phyloP scores from a whole-genome alignment of 2,797 vertebrate genomes.

The Sebastes nivosus region DNA sequence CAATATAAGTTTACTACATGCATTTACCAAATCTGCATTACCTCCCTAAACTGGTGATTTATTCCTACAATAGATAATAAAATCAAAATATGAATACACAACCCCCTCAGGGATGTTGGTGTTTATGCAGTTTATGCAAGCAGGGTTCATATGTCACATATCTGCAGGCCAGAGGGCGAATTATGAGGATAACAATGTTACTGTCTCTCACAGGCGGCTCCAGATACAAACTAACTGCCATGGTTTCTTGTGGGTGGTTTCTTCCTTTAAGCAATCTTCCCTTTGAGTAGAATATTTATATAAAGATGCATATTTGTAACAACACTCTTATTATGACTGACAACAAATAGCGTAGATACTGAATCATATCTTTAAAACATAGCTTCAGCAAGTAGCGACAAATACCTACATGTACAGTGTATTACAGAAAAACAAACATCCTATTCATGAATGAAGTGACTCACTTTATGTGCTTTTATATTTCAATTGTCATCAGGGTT shows the following conservation, averaged over 20 bases:
- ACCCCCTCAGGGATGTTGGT: neutral
- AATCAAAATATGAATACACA: slow-evolving; percentile 4
- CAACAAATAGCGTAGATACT: neutral
- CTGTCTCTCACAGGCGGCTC: slow-evolving; percentile 12
- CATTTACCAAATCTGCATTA: neutral
- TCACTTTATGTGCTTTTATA: slow-evolving; percentile 11
- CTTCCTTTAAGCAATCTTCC: slow-evolving; percentile 3
- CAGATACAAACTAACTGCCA: neutral
- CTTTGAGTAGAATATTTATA: neutral
- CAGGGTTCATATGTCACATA: slow-evolving; percentile 25
- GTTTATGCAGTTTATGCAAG: slow-evolving; percentile 19
- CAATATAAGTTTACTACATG: neutral
- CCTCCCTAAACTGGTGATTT: neutral
- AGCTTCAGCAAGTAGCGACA: neutral
- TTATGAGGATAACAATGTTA: neutral
- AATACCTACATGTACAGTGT: neutral
- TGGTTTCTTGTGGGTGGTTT: slow-evolving; percentile 27
- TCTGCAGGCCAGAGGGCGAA: slow-evolving; percentile 11
- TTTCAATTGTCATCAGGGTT: neutral
- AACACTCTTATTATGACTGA: neutral
- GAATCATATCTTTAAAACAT: neutral
- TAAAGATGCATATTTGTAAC: neutral
- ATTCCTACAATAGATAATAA: neutral
- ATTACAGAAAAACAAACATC: neutral
- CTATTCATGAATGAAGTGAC: neutral